Conservation (phyloP, 1,140 invertebrate species). For the Stegodyphus dumicola region DNA sequence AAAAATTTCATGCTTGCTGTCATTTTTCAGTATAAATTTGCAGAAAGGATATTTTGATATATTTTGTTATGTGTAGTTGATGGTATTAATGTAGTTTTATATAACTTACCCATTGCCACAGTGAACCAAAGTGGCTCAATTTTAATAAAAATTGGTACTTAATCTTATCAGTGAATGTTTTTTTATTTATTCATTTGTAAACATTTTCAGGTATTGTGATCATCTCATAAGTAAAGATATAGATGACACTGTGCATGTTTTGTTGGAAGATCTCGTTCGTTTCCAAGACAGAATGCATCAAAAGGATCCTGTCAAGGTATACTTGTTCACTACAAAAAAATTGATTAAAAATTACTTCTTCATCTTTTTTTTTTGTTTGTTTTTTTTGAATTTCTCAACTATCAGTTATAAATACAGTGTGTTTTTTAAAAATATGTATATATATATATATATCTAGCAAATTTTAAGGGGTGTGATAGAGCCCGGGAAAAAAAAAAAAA, state of each 20-base stretch:
- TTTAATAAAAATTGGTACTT: too few species aligned
- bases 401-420: not conserved
- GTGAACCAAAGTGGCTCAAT: too few species aligned
- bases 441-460: not conserved
- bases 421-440: not conserved
- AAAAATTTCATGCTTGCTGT: too few species aligned
- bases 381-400: not conserved
- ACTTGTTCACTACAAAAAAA: not conserved
- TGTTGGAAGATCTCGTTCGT: slow-evolving; percentile 72
- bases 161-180: too few species aligned
- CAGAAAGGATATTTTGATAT: too few species aligned
- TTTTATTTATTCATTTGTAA: too few species aligned
- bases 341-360: not conserved
- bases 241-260: slow-evolving; percentile 66
- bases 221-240: slow-evolving; percentile 70
- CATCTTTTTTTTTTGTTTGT: not conserved
- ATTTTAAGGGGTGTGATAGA: not conserved
- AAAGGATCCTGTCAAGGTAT: slow-evolving; percentile 74
- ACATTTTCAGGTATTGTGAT: slow-evolving; percentile 66
- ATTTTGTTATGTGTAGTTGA: too few species aligned
- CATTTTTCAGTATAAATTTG: too few species aligned
- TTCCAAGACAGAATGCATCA: slow-evolving; percentile 75
- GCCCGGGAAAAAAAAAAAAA: too few species aligned
- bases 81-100: too few species aligned
- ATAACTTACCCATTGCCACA: too few species aligned